A percentile compares a stretch with the other conserved stretches of the same genome.
These are phyloP conservation scores for Bathynomus jamesi DNA, from an alignment of 1,140 invertebrate species.

Conservation along the genomic window DNA sequence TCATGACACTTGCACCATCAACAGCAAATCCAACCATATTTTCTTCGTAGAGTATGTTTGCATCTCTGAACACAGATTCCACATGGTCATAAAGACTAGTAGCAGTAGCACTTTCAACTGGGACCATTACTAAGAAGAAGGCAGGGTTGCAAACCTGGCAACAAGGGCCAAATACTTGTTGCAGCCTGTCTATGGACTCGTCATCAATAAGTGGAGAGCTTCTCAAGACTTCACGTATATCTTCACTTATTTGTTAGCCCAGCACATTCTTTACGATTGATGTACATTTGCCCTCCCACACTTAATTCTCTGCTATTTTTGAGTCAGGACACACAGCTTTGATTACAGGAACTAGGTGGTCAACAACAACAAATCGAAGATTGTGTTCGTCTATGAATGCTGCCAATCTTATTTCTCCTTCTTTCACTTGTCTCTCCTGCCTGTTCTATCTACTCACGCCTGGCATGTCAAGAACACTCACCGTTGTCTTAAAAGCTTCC, in stretches of 20 bases:
- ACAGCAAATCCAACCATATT: slow-evolving; percentile 28
- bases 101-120: slow-evolving; percentile 4
- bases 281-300: too few relatives aligned
- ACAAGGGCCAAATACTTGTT: slow-evolving; percentile 10
- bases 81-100: neutral
- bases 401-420: slow-evolving; percentile 19
- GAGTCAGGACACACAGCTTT: slow-evolving; percentile 15
- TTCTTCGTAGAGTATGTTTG: neutral
- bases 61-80: neutral
- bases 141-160: neutral
- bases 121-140: neutral
- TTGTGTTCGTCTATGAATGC: slow-evolving; percentile 10
- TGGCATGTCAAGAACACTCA: slow-evolving; percentile 4
- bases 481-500: neutral
- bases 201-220: slow-evolving; percentile 7
- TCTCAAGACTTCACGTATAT: neutral
- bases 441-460: neutral
- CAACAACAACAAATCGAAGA: slow-evolving; percentile 5
- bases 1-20: slow-evolving; percentile 33
- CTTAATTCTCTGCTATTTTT: slow-evolving; percentile 5
- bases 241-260: neutral
- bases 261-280: neutral
- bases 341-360: slow-evolving; percentile 9
- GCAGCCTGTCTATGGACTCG: slow-evolving; percentile 14
- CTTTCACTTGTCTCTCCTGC: slow-evolving; percentile 8